A percentile compares a stretch with the other conserved stretches of the same genome.
These are phyloP conservation scores for Huso huso DNA, from an alignment of 2,797 vertebrate genomes.

Conservation along the genomic window DNA sequence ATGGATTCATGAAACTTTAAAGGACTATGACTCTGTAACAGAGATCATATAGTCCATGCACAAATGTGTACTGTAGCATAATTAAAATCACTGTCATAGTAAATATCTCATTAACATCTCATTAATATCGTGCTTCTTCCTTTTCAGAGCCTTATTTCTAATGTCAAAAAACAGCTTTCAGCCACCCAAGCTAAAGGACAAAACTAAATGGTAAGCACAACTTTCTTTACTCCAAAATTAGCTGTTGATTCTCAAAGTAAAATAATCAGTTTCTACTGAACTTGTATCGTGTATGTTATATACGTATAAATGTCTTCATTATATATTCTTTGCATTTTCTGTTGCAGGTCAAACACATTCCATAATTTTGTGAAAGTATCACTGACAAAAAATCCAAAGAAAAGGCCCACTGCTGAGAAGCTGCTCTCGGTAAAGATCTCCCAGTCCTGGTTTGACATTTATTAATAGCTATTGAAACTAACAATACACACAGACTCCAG, in stretches of 20 bases:
- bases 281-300: neutral
- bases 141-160: constrained; percentile 84
- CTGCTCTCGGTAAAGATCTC: constrained; percentile 75
- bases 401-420: constrained; percentile 89
- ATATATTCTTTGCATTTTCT: constrained; percentile 1
- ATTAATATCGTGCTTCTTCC: constrained; percentile 19
- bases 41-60: too few relatives aligned
- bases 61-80: too few relatives aligned
- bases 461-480: constrained; percentile 4
- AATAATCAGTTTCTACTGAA: neutral
- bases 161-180: constrained; percentile 98
- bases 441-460: too few relatives aligned
- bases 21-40: too few relatives aligned
- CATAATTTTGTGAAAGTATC: constrained; percentile 95
- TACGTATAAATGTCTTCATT: neutral
- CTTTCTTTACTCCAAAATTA: constrained; percentile 10
- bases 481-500: too few relatives aligned
- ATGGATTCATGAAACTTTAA: too few relatives aligned
- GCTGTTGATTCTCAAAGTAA: neutral
- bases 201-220: constrained; percentile 83
- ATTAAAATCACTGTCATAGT: too few relatives aligned
- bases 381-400: constrained; percentile 95
- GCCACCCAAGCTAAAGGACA: constrained; percentile 95
- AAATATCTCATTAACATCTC: too few relatives aligned
- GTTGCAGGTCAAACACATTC: constrained; percentile 78